Percentiles rank a stretch among this genome's conserved stretches.
Conservation (phyloP, 2,113 vertebrate species). For the Scalopus aquaticus region DNA sequence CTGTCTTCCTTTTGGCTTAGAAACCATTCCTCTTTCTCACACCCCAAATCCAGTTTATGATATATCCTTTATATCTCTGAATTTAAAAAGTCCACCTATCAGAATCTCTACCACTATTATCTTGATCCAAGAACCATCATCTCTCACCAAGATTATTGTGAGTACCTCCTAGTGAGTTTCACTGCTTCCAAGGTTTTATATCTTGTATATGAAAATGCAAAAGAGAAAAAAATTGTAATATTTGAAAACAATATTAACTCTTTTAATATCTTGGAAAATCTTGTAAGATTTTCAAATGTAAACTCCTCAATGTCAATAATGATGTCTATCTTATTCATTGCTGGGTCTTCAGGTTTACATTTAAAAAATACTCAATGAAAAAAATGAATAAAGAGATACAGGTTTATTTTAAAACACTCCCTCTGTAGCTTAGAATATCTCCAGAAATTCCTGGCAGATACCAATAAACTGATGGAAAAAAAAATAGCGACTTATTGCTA, state of each 20-base stretch:
- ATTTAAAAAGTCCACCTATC: background rate
- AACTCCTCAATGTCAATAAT: background rate
- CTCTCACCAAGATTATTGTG: background rate
- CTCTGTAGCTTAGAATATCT: background rate
- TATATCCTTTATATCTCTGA: background rate
- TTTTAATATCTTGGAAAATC: background rate
- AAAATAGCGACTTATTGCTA: background rate
- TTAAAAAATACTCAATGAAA: background rate
- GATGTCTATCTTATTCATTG: background rate
- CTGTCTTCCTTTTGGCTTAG: background rate
- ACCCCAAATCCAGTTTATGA: background rate
- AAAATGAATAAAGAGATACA: background rate
- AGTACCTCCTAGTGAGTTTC: background rate
- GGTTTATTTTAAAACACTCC: background rate
- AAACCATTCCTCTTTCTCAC: background rate
- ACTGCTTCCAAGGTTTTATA: background rate
- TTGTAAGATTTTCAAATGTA: background rate
- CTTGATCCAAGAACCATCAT: background rate
- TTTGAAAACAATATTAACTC: background rate
- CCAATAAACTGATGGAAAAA: background rate
- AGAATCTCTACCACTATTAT: background rate
- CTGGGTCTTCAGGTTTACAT: background rate
- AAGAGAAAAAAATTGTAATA: background rate
- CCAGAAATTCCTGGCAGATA: background rate
- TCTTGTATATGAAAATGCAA: background rate